Base-by-base conservation (phyloP, 2,888 invertebrate genomes). In the Coelopa pilipes region DNA sequence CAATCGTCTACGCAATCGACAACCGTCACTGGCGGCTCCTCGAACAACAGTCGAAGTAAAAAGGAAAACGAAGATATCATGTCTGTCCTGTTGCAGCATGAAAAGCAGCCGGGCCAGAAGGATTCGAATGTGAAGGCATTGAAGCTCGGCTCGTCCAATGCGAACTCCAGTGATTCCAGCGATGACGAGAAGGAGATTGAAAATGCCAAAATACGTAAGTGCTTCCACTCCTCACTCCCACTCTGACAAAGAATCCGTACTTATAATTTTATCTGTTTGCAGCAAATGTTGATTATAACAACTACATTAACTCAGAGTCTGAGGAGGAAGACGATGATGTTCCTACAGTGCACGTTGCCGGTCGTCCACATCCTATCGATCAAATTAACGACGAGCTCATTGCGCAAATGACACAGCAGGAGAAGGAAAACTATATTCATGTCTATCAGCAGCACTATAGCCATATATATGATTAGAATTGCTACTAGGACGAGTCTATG, bases 341-440 rank as follows among this genome's bases (percentile, higher is more conserved):
- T 59, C 95, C 96, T 2, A 92, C 93, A 17, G 95, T 98, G 10
- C 89, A 90, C 80, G 95, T 97, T 47, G 95, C 93, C 74, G 93
- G 93, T 59, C 92, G 91, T 81, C 91, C 92, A 17, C 93, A 96
- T 78, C 91, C 95, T 1, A 90, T 97, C 74, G 94, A 94, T 49
- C 94, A 95, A 82, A 92, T 98, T 13, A 94, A 95, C 83, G 95
- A 96, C 85, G 91, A 92, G 79, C 90, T 96, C 82, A 96, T 97
- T 80, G 93, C 93, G 0, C 92, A 93, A 87, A 98, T 98, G 98
- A 93, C 95, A 12, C 93, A 95, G 21, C 89, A 93, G 5, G 98
- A 98, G 86, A 97, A 97, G 88, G 96, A 97, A 84, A 93, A 94
- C 55, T 98, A 98, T 87, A 97, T 98, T 80, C 94, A 96, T 88